phyloP scores from a whole-genome alignment of 1,140 invertebrate species.

The Maconellicoccus hirsutus region DNA sequence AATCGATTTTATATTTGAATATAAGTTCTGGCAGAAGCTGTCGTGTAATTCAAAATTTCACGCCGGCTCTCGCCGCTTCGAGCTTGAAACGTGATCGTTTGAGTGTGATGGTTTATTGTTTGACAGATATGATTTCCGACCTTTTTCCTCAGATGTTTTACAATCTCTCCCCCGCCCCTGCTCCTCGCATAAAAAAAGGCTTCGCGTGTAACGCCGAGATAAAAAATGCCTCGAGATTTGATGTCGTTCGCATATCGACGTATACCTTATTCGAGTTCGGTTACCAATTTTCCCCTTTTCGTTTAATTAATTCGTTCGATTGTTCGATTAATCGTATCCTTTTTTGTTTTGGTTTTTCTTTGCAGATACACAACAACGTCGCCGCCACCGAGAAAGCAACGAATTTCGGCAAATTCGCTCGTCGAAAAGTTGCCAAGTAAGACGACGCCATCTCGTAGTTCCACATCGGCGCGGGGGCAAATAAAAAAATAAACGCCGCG shows the following conservation, averaged over 20 bases:
- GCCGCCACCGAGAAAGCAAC: neutral
- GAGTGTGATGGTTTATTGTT: neutral
- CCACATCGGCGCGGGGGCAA: too few species aligned
- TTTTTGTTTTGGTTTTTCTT: neutral
- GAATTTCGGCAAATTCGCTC: neutral
- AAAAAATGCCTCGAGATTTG: too few species aligned
- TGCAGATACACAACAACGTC: neutral
- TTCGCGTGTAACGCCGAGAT: too few species aligned
- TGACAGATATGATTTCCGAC: neutral
- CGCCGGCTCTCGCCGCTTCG: neutral
- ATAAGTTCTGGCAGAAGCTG: neutral
- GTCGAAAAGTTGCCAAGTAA: neutral
- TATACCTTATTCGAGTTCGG: too few species aligned
- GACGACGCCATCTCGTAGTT: neutral
- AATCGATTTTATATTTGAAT: neutral
- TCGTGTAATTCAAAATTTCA: neutral
- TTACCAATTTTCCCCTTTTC: too few species aligned
- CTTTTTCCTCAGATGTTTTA: too few species aligned
- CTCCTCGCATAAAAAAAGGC: too few species aligned
- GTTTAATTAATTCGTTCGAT: too few species aligned
- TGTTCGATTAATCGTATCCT: too few species aligned
- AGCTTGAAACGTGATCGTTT: neutral
- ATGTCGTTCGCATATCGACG: too few species aligned
- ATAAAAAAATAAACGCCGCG: too few species aligned
- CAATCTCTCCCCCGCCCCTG: too few species aligned